Percentiles rank a stretch among this genome's conserved stretches.
Evolutionary conservation across 2,113 vertebrate species (phyloP).

Genomic region (Amazona guildingii): DNA sequence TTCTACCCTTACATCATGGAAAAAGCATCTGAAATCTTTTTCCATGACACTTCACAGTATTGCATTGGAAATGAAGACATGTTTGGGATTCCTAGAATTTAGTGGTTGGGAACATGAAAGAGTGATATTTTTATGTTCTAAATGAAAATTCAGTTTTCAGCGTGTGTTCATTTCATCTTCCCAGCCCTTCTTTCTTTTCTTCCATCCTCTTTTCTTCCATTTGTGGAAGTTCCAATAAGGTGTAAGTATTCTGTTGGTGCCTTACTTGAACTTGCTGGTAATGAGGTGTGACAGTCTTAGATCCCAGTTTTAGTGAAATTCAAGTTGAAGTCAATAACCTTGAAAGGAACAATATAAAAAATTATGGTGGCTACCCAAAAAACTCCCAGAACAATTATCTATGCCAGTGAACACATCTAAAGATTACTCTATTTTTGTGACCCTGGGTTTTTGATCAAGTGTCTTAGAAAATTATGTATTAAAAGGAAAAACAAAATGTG

Average conservation of each 20-base stretch:
- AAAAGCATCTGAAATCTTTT: conserved; percentile 27
- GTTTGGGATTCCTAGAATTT: conserved; percentile 34
- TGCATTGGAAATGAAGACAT: neutral
- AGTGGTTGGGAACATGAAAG: conserved; percentile 1
- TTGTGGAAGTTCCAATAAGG: neutral
- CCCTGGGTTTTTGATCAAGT: neutral
- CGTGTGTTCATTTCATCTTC: neutral
- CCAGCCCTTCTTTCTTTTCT: neutral
- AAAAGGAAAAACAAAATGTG: neutral
- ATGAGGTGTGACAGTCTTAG: neutral
- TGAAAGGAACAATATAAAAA: neutral
- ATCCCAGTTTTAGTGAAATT: neutral
- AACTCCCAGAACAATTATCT: neutral
- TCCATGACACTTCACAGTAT: neutral
- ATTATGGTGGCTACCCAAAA: neutral
- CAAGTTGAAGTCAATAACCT: neutral
- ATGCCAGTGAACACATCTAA: neutral
- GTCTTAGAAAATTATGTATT: neutral
- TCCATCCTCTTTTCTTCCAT: neutral
- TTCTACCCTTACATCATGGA: conserved; percentile 18
- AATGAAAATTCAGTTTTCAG: neutral
- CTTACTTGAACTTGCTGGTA: neutral
- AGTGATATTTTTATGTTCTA: neutral
- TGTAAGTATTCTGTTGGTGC: neutral
- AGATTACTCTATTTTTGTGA: neutral